phyloP scores from a whole-genome alignment of 2,888 invertebrate genomes.

The Empis livida region DNA sequence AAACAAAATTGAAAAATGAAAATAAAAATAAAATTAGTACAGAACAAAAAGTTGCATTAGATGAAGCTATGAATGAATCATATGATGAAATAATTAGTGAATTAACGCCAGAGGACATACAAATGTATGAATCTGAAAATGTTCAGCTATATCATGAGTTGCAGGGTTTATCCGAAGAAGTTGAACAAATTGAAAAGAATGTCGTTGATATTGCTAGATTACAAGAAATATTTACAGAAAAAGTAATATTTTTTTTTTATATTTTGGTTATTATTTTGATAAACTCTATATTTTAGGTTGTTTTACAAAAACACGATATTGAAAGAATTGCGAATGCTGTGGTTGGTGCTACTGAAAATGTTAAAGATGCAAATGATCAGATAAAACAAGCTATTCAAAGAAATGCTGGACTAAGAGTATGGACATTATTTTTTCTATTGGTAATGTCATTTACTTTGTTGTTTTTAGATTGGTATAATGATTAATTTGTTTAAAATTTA shows the following conservation, averaged over 20 bases:
- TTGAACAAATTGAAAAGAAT: conserved; percentile 78
- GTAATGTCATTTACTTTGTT: conserved; percentile 92
- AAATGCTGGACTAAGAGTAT: conserved; percentile 89
- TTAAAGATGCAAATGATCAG: conserved; percentile 93
- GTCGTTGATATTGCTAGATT: conserved; percentile 91
- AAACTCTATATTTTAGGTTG: conserved; percentile 40
- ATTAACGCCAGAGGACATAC: conserved; percentile 74
- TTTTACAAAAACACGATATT: conserved; percentile 88
- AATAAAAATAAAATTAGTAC: conserved; percentile 9
- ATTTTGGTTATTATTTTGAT: background rate
- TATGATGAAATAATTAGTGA: conserved; percentile 29
- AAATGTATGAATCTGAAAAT: conserved; percentile 89
- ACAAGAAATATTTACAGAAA: conserved; percentile 94
- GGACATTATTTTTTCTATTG: conserved; percentile 86
- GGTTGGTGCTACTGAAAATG: conserved; percentile 86
- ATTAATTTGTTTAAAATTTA: conserved; percentile 44
- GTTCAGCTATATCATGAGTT: conserved; percentile 73
- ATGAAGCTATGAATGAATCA: conserved; percentile 29
- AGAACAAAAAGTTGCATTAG: conserved; percentile 26
- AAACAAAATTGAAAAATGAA: conserved; percentile 9
- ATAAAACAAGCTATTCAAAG: conserved; percentile 94
- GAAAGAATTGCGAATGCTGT: conserved; percentile 81
- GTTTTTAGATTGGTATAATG: conserved; percentile 98
- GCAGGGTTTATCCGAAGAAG: conserved; percentile 80
- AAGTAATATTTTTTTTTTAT: conserved; percentile 36